phyloP scores from a whole-genome alignment of 2,888 invertebrate species.

The Dione vanillae region DNA sequence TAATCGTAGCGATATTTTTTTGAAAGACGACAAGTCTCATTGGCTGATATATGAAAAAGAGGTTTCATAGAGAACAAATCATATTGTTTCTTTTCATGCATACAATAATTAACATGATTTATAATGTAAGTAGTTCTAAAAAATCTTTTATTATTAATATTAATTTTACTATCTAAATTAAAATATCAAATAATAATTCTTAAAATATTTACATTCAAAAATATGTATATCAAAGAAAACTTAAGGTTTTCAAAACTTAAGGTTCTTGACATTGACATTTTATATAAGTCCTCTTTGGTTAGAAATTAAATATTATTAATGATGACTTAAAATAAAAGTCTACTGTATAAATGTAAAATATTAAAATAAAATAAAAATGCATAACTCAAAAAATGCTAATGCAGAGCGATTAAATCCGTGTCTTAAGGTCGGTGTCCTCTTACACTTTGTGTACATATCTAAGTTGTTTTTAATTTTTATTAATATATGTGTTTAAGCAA shows the following conservation, averaged over 20 bases:
- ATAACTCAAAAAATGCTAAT: slow-evolving; percentile 62
- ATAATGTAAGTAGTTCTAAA: neutral
- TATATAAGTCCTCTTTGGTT: neutral
- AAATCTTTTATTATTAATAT: neutral
- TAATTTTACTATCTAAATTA: neutral
- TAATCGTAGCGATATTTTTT: slow-evolving; percentile 51
- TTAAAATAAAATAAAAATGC: slow-evolving; percentile 54
- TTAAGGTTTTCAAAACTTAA: slow-evolving; percentile 1
- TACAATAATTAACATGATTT: neutral
- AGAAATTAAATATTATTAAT: neutral
- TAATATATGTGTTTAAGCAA: neutral
- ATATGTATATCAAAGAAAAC: too few relatives aligned
- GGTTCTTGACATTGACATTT: slow-evolving; percentile 9
- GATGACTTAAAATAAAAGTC: slow-evolving; percentile 5
- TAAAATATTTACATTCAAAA: too few relatives aligned
- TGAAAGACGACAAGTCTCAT: slow-evolving; percentile 20
- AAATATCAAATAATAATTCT: too few relatives aligned
- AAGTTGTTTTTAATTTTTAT: neutral
- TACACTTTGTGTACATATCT: neutral
- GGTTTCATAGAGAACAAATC: slow-evolving; percentile 51
- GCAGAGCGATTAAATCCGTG: slow-evolving; percentile 74
- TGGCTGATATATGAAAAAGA: slow-evolving; percentile 5
- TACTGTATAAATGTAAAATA: slow-evolving; percentile 13
- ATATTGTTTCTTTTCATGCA: slow-evolving; percentile 51
- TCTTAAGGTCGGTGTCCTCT: slow-evolving; percentile 59